These are phyloP conservation scores for Sterna hirundo DNA, from an alignment of 2,113 vertebrate species.

Conservation along the genomic window DNA sequence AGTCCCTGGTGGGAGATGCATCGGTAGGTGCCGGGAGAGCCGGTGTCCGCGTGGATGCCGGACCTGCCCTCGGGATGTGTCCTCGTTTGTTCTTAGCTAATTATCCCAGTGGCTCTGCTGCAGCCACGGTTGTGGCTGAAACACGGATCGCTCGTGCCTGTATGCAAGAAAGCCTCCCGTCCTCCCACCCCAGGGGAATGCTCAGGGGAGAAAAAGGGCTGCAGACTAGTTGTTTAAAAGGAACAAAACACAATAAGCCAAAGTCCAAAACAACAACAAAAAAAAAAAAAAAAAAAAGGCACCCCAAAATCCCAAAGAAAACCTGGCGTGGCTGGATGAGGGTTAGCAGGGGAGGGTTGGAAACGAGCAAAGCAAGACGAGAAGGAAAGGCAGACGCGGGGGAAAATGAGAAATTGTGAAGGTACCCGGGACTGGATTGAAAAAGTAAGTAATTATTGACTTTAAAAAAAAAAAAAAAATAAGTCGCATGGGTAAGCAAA, in stretches of 20 bases:
- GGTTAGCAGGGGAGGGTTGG: neutral
- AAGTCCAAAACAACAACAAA: neutral
- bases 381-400: neutral
- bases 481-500: neutral
- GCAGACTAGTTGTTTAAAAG: neutral
- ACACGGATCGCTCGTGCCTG: neutral
- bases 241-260: neutral
- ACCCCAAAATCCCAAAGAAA: neutral
- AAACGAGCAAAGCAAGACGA: neutral
- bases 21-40: neutral
- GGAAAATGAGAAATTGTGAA: neutral
- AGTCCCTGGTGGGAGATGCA: neutral
- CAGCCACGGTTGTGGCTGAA: neutral
- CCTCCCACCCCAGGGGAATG: neutral
- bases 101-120: neutral
- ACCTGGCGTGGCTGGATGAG: accelerated
- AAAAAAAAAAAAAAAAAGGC: neutral
- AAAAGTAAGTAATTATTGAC: neutral
- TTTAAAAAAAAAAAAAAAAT: neutral
- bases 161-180: neutral
- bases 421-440: neutral
- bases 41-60: accelerated
- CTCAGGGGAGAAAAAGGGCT: neutral
- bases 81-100: neutral
- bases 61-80: neutral